Base-by-base conservation (phyloP, 1,140 invertebrate species). In the Maniola jurtina region DNA sequence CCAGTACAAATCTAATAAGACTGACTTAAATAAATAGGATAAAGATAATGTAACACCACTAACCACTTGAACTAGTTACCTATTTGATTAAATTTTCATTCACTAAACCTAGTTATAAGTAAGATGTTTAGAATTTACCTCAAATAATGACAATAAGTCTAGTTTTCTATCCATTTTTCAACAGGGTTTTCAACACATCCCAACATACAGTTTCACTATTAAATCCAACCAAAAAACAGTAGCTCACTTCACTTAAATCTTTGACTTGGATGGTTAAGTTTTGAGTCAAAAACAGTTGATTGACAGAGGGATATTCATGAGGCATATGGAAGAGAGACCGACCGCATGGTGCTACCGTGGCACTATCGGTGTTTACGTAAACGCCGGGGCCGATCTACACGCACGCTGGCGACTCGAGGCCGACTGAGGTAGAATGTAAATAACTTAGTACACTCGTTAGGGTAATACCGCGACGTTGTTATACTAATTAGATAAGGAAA, bases 301-400 rank as follows among this genome's bases (percentile, higher is more conserved):
- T 50, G 64, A 73, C 71, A 36, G 52, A 40, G 48, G 63, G 55
- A 63, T 75, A 75, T 65, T 80, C 71, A 82, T 59, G 59, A 72
- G 74, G 78, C 88, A 89, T 86, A 89, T 88, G 86, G 86, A 35
- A 77, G 69, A 76, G 13, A 7, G 68, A 60, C 58, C 79, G 74
- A 87, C 85, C 88, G 83, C 88, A 90, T 90, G 88, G 85, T 90
- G 88, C 88, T 80, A 84, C 76, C 85, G 73, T 89, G 86, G 86
- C 88, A 89, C 63, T 74, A 72, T 58, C 58, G 42, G 79, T 88
- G 83, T 88, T 86, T 88, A 86, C 81, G 77, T 73, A 47, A 13
- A 70, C 61, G 65, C 64, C 74, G 75, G 74, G 71, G 64, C 55
- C 50, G 71, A 64, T 25, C 25, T 50, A 59, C 45, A 57, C 36